Base-by-base conservation (phyloP, 2,888 invertebrate genomes). In the Trichopria drosophilae region DNA sequence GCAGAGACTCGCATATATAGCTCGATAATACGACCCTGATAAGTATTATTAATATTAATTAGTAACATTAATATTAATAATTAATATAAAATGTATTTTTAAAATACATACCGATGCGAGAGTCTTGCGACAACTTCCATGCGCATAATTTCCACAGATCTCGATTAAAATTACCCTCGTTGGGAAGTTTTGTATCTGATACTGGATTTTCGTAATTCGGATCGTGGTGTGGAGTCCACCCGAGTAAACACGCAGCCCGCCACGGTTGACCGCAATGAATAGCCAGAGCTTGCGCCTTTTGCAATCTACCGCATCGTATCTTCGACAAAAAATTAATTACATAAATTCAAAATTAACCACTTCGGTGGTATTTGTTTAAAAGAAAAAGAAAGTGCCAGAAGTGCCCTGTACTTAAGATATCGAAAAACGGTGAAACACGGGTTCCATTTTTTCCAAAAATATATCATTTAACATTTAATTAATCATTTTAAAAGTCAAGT, bases 201-300 rank as follows among this genome's bases (percentile, higher is more conserved):
- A 64, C 16, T 18, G 67, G 65, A 57, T 65, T 71, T 12, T 56
- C 62, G 64, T 84, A 85, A 66, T 93, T 91, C 5, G 91, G 86
- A 78, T 96, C 93, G 69, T 95, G 90, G 65, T 87, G 84, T 20
- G 93, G 79, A 47, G 86, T 81, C 93, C 95, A 95, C 3, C 96
- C 96, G 73, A 94, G 89, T 28, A 96, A 77, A 16, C 90, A 84
- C 4, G 93, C 93, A 1, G 93, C 93, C 40, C 93, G 80, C 95
- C 95, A 95, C 2, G 89, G 84, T 73, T 96, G 94, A 0, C 96
- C 96, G 65, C 88, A 89, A 67, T 86, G 87, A 32, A 86, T 82
- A 66, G 93, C 93, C 24, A 93, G 74, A 53, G 87, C 83, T 68
- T 93, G 85, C 2, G 94, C 95, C 74, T 88, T 87, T 60, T 88